Percentiles rank a stretch among this genome's conserved stretches.
Conservation (phyloP, 2,797 vertebrate genomes). For the Avahi laniger region DNA sequence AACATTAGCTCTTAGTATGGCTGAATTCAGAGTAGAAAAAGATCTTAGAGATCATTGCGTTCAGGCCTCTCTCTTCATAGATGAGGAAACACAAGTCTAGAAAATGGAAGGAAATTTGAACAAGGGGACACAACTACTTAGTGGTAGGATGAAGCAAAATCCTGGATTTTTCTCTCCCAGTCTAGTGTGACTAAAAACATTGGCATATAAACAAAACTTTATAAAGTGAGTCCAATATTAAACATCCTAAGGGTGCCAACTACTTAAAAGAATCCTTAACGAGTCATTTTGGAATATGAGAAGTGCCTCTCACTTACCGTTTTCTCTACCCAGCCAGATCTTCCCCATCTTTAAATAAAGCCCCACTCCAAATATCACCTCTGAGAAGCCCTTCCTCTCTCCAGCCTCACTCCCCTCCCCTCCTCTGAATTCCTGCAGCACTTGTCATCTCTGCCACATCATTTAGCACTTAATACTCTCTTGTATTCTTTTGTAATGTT, state of each 20-base stretch:
- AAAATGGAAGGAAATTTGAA: slow-evolving; percentile 44
- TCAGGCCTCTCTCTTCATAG: not conserved
- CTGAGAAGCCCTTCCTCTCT: not conserved
- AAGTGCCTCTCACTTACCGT: not conserved
- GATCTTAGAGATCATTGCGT: not conserved
- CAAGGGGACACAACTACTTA: not conserved
- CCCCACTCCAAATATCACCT: not conserved
- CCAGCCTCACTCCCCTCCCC: not conserved
- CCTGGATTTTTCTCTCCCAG: not conserved
- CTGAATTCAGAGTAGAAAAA: slow-evolving; percentile 12
- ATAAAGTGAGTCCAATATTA: not conserved
- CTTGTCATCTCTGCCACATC: not conserved
- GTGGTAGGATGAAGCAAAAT: not conserved
- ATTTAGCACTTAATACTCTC: slow-evolving; percentile 39
- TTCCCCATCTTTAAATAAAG: not conserved
- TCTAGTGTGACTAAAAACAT: not conserved
- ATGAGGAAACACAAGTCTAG: not conserved
- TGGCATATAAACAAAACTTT: slow-evolving; percentile 14
- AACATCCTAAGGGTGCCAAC: not conserved
- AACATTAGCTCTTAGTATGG: not conserved
- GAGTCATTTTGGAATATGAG: slow-evolving; percentile 16
- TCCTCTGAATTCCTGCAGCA: slow-evolving; percentile 1
- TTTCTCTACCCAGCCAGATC: not conserved
- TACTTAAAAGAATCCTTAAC: slow-evolving; percentile 5
- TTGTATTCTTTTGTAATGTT: slow-evolving; percentile 10